Percentiles rank a stretch among this genome's conserved stretches.
These are phyloP conservation scores for Diorhabda carinulata DNA, from an alignment of 1,140 invertebrate species.

Conservation along the genomic window DNA sequence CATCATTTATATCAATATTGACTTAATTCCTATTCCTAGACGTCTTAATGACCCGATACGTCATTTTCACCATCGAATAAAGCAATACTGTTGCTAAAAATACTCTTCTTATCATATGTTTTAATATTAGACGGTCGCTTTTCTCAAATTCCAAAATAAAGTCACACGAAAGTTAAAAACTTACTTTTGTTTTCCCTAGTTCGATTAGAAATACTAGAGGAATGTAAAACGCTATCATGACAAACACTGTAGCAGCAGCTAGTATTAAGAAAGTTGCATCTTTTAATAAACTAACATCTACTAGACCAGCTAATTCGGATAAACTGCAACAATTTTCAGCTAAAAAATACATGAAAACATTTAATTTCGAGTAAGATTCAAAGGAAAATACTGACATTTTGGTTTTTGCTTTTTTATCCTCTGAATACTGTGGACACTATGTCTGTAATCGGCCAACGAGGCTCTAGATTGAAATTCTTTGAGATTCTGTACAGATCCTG, in stretches of 20 bases:
- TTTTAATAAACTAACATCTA: conserved; percentile 86
- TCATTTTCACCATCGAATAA: too few species aligned
- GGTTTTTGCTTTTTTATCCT: too few species aligned
- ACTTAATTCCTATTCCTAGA: too few species aligned
- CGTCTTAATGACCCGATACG: too few species aligned
- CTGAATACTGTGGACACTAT: conserved; percentile 30
- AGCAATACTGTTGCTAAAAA: too few species aligned
- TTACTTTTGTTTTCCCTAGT: conserved; percentile 66
- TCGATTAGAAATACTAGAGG: conserved; percentile 93
- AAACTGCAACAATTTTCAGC: not conserved
- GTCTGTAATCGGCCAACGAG: not conserved
- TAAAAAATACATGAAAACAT: not conserved
- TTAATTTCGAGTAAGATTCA: too few species aligned
- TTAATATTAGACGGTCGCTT: too few species aligned
- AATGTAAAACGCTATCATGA: conserved; percentile 90
- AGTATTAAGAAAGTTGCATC: conserved; percentile 90
- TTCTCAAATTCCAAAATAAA: too few species aligned
- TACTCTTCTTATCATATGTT: too few species aligned
- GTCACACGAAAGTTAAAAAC: too few species aligned
- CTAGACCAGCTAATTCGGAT: conserved; percentile 57
- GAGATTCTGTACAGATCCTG: conserved; percentile 5
- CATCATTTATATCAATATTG: too few species aligned
- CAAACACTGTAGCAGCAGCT: conserved; percentile 90
- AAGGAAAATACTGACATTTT: too few species aligned
- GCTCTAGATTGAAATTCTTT: conserved; percentile 7